Evolutionary conservation across 2,888 invertebrate genomes (phyloP), one percentile per base, ranked within the genome.

Genomic region (Drosophila nigritarsus): DNA sequence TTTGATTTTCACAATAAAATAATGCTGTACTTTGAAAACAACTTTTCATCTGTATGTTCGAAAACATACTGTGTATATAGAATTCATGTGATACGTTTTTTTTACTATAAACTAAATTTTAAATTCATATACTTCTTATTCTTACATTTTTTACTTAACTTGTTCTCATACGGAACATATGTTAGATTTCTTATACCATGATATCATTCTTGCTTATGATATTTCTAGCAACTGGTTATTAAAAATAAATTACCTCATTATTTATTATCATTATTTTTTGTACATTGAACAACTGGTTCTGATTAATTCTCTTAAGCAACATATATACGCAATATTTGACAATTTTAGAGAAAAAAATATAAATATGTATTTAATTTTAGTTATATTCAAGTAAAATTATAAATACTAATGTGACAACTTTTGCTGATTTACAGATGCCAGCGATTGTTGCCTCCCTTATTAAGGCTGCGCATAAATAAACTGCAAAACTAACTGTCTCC

Each of bases 401-500:
- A 24, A 38, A 34, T 50, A 55, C 27, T 11, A n/a, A 38, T 29
- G 18, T n/a, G 34, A 36, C 34, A 11, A 61, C 20, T 66, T 75
- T 20, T 27, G 32, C 56, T 40, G 48, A 78, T 55, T 59, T 36
- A 18, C 9, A n/a, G 38, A 15, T 55, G 15, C 11, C 24, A 24
- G 29, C n/a, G 20, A 40, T 20, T 13, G 24, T 40, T 34, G 13
- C 36, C 29, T 29, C 48, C 64, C 48, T 49, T 20, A 34, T 58
- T 24, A 30, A 38, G 38, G 45, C 29, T 18, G 32, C 51, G 27
- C 45, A 58, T 76, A 63, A 80, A 64, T 68, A 38, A 68, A 9
- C 54, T 8, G 48, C 45, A 53, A 65, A 61, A 54, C 56, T 30
- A 63, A 56, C 51, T 66, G 62, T 75, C 58, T 73, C 49, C 34